phyloP scores from a whole-genome alignment of 2,797 vertebrate species.

The Enteromius argenteus region DNA sequence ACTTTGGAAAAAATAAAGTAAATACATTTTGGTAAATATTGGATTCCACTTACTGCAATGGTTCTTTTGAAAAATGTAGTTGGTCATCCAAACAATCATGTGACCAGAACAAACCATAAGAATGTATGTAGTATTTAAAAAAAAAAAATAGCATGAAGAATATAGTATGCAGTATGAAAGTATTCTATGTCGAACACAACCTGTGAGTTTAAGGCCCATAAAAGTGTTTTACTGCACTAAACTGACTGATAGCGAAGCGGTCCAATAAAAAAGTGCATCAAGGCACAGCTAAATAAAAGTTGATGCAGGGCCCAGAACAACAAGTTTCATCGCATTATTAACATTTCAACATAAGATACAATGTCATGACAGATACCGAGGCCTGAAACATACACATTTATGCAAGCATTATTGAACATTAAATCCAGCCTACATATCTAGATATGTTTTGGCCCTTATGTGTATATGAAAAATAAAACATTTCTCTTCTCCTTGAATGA shows the following conservation, averaged over 20 bases:
- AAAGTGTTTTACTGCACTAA: conserved; percentile 10
- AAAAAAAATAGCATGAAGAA: not conserved
- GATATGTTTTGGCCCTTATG: not conserved
- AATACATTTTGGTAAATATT: not conserved
- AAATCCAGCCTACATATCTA: not conserved
- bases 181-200: not conserved
- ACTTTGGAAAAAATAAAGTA: not conserved
- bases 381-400: conserved; percentile 2
- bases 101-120: not conserved
- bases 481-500: not conserved
- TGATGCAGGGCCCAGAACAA: conserved; percentile 23
- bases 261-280: conserved; percentile 80
- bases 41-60: not conserved
- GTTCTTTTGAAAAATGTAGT: not conserved
- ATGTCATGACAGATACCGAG: not conserved
- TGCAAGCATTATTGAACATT: not conserved
- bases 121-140: too few relatives aligned
- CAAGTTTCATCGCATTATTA: conserved; percentile 40
- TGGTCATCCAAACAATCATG: not conserved
- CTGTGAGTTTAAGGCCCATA: conserved; percentile 25
- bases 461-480: not conserved
- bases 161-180: not conserved
- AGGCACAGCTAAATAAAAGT: conserved; percentile 78
- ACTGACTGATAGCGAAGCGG: conserved; percentile 64
- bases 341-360: not conserved